phyloP scores from a whole-genome alignment of 1,140 invertebrate species.

The Ceratitis capitata region DNA sequence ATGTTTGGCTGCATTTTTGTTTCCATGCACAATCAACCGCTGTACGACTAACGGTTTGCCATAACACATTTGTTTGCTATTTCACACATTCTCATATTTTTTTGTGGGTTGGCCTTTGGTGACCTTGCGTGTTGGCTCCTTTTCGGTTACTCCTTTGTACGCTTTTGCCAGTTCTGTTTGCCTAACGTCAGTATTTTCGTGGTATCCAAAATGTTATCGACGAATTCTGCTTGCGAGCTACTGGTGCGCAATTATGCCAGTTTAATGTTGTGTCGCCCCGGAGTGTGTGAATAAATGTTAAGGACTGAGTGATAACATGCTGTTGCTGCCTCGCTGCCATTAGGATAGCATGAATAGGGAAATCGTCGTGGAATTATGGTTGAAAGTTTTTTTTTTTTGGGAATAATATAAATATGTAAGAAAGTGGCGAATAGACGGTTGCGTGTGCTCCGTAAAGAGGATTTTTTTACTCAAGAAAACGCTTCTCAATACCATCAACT shows the following conservation, averaged over 20 bases:
- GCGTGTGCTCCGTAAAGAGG: no score
- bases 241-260: background rate
- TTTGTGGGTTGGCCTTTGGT: conserved; percentile 6
- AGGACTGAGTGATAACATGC: conserved; percentile 4
- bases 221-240: background rate
- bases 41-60: background rate
- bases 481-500: no score
- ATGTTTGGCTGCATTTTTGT: conserved; percentile 28
- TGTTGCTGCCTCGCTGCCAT: background rate
- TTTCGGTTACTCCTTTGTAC: background rate
- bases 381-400: no score
- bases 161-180: conserved; percentile 21
- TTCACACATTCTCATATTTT: background rate
- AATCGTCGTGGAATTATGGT: no score
- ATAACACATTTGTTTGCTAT: no score
- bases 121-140: background rate
- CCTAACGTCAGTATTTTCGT: conserved; percentile 36
- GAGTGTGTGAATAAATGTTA: background rate
- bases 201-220: conserved; percentile 32
- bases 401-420: no score
- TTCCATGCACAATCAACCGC: background rate
- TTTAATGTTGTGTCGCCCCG: background rate
- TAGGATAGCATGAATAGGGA: background rate
- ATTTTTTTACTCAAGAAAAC: no score
- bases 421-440: no score